Base-by-base conservation (phyloP, 35 echinoderm and acorn worm species). In the Stichopus chloronotus region DNA sequence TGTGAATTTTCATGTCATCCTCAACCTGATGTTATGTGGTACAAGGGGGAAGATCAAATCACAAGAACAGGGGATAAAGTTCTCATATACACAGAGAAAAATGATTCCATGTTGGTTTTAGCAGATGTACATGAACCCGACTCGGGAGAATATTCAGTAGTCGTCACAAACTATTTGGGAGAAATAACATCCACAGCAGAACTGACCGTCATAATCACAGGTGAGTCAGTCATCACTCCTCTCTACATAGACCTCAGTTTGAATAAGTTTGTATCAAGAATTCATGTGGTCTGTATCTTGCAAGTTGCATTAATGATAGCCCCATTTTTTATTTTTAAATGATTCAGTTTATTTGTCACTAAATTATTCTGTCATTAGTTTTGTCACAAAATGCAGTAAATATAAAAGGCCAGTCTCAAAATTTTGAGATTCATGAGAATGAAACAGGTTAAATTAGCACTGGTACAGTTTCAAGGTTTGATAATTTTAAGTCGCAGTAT, bases 1-100 rank as follows among this genome's bases (percentile, higher is more conserved):
- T 95, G 94, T 72, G 90, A 92, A 60, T 96, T 94, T 88, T 89
- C 89, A 11, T 94, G 95, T 88, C 92, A 93, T 83, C 97, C 97
- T 20, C 83, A 87, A 55, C 94, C 97, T 8, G 95, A 96, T 16
- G 95, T 99, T 11, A 81, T 74, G 21, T 99, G 97, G 97, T 99
- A 84, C 58, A 95, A 95, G 56, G 95, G 90, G 8, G 93, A 91
- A 55, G 78, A 59, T 22, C 92, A 94, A 72, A 58, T 78, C 22
- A 86, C 96, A 5, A 72, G 87, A 58, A 83, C 14, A 52, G 93
- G 83, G 3, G 95, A 96, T 76, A 78, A 88, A 24, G 94, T 93
- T 94, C 76, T 99, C 22, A 83, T 96, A 5, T 96, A 95, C 65
- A 95, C 95, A 9, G 90, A 96, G 52, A 71, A 94, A 63, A 83